These are phyloP conservation scores for Achroia grisella DNA, from an alignment of 1,140 invertebrate species.

Conservation along the genomic window DNA sequence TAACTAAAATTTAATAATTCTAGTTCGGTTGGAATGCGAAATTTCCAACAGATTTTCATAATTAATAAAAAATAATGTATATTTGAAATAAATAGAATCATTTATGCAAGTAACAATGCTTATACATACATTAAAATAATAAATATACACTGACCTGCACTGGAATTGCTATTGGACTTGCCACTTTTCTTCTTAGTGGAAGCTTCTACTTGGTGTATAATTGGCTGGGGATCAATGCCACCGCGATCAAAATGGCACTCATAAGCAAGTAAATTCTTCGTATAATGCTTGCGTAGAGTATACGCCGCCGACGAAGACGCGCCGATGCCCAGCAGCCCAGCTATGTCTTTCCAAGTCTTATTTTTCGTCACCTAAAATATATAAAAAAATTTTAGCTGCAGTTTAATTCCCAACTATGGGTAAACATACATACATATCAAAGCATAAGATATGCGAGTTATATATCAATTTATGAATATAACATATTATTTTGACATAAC, in stretches of 20 bases:
- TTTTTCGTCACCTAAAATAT: slow-evolving; percentile 92
- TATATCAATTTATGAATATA: slow-evolving; percentile 1
- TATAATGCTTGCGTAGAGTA: slow-evolving; percentile 97
- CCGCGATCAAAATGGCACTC: slow-evolving; percentile 98
- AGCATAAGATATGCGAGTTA: background rate
- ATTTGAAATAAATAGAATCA: too few relatives aligned
- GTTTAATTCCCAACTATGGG: too few relatives aligned
- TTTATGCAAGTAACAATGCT: background rate
- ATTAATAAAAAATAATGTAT: too few relatives aligned
- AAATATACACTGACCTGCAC: slow-evolving; percentile 78
- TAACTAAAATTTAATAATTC: too few relatives aligned
- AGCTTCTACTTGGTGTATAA: slow-evolving; percentile 94
- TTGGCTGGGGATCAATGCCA: slow-evolving; percentile 95
- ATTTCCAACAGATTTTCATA: too few relatives aligned
- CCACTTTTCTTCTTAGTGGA: slow-evolving; percentile 90
- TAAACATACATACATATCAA: too few relatives aligned
- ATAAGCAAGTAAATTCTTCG: slow-evolving; percentile 95
- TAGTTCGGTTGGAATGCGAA: too few relatives aligned
- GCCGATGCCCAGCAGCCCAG: slow-evolving; percentile 92
- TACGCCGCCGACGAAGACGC: slow-evolving; percentile 97
- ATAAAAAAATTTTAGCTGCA: too few relatives aligned
- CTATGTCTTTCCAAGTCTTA: slow-evolving; percentile 99
- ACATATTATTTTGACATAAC: too few relatives aligned
- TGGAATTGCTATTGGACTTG: slow-evolving; percentile 88
- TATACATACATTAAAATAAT: background rate